Evolutionary conservation across 2,888 invertebrate genomes (phyloP), one percentile per base, ranked within the genome.

Genomic region (Agonum fuliginosum): DNA sequence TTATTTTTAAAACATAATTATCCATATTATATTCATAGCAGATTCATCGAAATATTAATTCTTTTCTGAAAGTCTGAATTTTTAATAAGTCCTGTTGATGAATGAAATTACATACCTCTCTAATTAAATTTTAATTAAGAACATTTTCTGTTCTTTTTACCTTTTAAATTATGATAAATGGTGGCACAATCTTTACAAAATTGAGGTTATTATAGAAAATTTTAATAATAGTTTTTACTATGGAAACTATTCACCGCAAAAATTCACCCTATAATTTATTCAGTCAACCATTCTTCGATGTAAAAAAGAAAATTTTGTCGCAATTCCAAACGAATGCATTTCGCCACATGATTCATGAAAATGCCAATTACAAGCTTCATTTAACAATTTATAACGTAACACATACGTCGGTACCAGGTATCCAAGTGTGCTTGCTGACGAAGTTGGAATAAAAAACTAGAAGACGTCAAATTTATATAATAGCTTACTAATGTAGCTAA

Each of bases 291-390:
- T 48, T 48, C 54, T 54, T n/a, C 20, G n/a, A n/a, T 54, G 24
- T 10, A 10, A 22, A 27, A 54, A 54, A 54, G 24, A 24, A 54
- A 20, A 48, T 24, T 54, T 54, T n/a, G 51, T 51, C 20, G 51
- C 20, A 51, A 51, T 51, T 54, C 54, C 54, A 12, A 54, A 54
- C n/a, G 54, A 24, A 20, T 51, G 54, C 24, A 54, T 54, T 54
- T 22, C n/a, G 24, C 54, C 54, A 22, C 54, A 22, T 54, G 54
- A 54, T 54, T 12, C 12, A 37, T 43, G 20, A 41, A 69, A 69
- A 69, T 69, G 69, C 43, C 43, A 69, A 69, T 69, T 69, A 69
- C 3, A 22, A 24, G 46, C 22, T 41, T 69, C 69, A 69, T 69
- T 69, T 20, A 41, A 69, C 69, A 69, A 69, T 27, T 69, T 43